Percentiles rank a stretch among this genome's conserved stretches.
Evolutionary conservation across 2,113 vertebrate genomes (phyloP).

Genomic region (Glareola pratincola): DNA sequence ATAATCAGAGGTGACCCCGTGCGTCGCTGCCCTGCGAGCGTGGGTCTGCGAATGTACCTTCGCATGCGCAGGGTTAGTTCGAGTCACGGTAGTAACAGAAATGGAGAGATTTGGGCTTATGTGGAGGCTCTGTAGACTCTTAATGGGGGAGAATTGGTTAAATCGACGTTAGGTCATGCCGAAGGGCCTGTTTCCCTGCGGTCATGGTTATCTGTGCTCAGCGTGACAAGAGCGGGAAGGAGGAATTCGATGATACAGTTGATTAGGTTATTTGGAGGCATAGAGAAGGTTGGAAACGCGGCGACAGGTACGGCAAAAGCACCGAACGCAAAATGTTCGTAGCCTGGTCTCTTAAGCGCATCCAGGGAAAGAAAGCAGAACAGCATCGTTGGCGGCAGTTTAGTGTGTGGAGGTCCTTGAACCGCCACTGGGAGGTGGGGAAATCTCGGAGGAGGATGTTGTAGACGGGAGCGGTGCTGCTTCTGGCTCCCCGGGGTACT

Average conservation of each 20-base stretch:
- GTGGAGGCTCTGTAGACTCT: neutral
- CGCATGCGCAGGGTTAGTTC: neutral
- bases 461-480: neutral
- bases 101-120: neutral
- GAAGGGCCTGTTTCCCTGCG: neutral
- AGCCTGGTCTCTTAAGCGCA: neutral
- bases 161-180: neutral
- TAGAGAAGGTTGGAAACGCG: neutral
- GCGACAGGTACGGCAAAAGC: neutral
- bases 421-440: neutral
- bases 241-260: neutral
- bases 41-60: neutral
- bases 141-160: neutral
- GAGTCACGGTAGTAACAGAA: neutral
- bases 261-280: neutral
- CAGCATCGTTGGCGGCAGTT: rapidly evolving
- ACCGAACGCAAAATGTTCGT: neutral
- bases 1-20: neutral
- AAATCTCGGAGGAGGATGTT: neutral
- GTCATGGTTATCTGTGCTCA: neutral
- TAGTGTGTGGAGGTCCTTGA: neutral
- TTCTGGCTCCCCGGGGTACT: rapidly evolving
- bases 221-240: neutral
- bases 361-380: neutral
- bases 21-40: neutral